Conservation (phyloP, 2,797 vertebrate species). For the Karalla daura region DNA sequence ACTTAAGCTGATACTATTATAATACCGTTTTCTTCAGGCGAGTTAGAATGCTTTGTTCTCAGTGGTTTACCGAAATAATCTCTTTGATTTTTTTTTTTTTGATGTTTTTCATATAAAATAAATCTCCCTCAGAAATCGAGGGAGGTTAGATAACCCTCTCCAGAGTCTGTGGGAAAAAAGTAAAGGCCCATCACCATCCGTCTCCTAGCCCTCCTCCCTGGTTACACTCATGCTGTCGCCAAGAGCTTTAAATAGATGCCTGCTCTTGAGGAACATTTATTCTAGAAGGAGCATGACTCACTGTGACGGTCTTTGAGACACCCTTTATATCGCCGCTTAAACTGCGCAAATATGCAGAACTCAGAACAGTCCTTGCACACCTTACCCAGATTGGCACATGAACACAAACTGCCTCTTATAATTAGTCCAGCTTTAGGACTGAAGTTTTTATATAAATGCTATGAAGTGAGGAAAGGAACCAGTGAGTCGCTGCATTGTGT, state of each 20-base stretch:
- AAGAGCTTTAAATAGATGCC: constrained; percentile 8
- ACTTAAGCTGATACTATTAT: too few species aligned
- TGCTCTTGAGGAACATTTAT: background rate
- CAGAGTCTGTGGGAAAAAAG: background rate
- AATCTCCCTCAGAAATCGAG: too few species aligned
- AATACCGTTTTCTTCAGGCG: too few species aligned
- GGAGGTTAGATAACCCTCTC: too few species aligned
- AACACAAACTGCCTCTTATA: background rate
- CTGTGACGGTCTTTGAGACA: background rate
- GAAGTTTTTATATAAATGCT: background rate
- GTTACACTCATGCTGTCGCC: background rate
- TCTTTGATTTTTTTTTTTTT: too few species aligned
- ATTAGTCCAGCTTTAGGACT: constrained; percentile 12
- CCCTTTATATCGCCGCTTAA: background rate
- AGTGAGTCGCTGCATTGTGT: constrained; percentile 10
- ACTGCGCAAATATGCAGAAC: background rate
- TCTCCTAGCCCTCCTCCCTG: background rate
- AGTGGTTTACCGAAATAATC: too few species aligned
- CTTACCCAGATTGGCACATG: background rate
- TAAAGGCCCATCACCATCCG: background rate
- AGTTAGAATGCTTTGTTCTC: too few species aligned
- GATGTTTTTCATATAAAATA: too few species aligned
- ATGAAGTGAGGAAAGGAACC: background rate
- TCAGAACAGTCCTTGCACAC: background rate
- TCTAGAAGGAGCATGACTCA: background rate